phyloP scores from a whole-genome alignment of 2,113 vertebrate genomes.

The Amia ocellicauda region DNA sequence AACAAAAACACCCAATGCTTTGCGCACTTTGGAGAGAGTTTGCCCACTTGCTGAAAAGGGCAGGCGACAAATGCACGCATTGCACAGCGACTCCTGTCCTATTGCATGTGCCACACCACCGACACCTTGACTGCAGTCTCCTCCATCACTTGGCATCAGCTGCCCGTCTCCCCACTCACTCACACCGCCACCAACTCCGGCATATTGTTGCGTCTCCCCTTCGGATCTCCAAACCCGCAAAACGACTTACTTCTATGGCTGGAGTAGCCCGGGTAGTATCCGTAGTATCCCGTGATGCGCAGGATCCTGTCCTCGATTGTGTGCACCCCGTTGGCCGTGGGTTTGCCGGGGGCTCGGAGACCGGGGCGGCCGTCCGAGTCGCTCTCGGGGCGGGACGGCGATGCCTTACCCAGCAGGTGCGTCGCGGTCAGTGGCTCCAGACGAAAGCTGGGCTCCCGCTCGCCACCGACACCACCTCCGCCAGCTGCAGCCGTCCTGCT shows the following conservation, averaged over 20 bases:
- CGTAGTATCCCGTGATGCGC: slow-evolving; percentile 96
- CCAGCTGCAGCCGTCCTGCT: slow-evolving; percentile 44
- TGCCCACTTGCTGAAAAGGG: no score
- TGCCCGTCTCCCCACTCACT: no score
- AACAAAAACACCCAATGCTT: no score
- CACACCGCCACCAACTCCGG: no score
- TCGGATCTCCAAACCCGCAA: slow-evolving; percentile 17
- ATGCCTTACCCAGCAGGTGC: slow-evolving; percentile 56
- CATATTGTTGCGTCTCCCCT: slow-evolving; percentile 12
- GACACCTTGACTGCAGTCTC: no score
- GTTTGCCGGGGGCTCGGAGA: slow-evolving; percentile 64
- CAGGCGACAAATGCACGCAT: no score
- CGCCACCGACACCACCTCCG: slow-evolving; percentile 39
- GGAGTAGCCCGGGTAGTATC: slow-evolving; percentile 94
- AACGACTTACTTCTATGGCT: slow-evolving; percentile 89
- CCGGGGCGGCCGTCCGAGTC: slow-evolving; percentile 35
- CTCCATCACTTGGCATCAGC: no score
- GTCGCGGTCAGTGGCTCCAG: slow-evolving; percentile 57
- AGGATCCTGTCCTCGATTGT: slow-evolving; percentile 95
- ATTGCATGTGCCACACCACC: no score
- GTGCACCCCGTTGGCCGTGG: slow-evolving; percentile 88
- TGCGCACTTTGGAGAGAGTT: no score
- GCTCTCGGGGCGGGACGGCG: slow-evolving; percentile 36
- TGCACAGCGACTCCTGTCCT: no score
- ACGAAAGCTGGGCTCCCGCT: slow-evolving; percentile 50